phyloP scores from a whole-genome alignment of 2,797 vertebrate genomes.

The Myotis daubentonii region DNA sequence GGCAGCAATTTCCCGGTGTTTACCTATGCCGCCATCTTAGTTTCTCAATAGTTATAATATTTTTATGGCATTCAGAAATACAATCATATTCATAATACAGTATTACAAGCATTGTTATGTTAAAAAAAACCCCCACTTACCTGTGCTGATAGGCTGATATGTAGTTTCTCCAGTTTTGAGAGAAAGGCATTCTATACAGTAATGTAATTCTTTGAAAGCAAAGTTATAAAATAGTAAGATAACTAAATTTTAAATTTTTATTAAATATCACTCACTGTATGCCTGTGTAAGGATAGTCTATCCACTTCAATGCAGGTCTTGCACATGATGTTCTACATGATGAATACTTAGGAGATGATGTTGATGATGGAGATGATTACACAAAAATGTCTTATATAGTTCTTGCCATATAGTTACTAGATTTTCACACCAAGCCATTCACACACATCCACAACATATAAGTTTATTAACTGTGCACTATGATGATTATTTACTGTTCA shows the following conservation, averaged over 20 bases:
- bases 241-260: not conserved
- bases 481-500: not conserved
- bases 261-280: not conserved
- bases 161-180: not conserved
- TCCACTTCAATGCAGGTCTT: not conserved
- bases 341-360: not conserved
- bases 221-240: not conserved
- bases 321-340: not conserved
- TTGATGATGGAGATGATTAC: not conserved
- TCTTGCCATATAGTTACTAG: not conserved
- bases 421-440: not conserved
- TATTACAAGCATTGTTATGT: not conserved
- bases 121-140: not conserved
- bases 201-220: not conserved
- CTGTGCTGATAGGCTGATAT: not conserved
- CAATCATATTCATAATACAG: not conserved
- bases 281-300: not conserved
- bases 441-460: not conserved
- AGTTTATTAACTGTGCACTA: not conserved
- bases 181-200: not conserved
- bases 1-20: too few species aligned
- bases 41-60: not conserved
- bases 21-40: too few species aligned
- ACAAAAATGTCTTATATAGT: not conserved
- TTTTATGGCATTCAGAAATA: not conserved